Base-by-base conservation (phyloP, 2,113 vertebrate species). In the Chinchilla lanigera region DNA sequence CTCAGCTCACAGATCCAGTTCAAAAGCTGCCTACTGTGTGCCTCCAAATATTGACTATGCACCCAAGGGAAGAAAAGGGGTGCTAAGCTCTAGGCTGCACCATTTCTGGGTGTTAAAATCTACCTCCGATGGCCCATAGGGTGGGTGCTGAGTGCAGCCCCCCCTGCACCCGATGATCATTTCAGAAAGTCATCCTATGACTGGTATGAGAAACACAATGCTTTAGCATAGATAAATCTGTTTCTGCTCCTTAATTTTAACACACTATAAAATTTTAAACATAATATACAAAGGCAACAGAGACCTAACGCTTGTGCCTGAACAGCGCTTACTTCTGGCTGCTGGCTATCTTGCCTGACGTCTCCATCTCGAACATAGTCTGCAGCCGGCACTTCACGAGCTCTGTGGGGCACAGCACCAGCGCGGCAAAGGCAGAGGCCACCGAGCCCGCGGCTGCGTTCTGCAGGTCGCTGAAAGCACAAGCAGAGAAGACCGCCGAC, bases 351-450 rank as follows among this genome's bases (percentile, higher is more conserved):
- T 99, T 99, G 44, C 99, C 99, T 0, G 99, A 99, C 0, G 98
- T 28, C 96, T 99, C 98, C 99, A 99, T 99, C 94, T 99, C 99
- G 1, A 99, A 99, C 99, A 99, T 99, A 95, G 99, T 98, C 98
- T 99, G 99, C 56, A 99, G 99, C 7, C 99, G 99, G 98, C 99
- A 99, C 98, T 99, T 99, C 86, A 99, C 99, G 1, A 99, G 99
- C 97, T 99, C 99, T 0, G 99, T 99, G 82, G 99, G 99, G 86
- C 99, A 99, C 11, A 99, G 99, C 11, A 99, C 99, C 24, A 99
- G 97, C 0, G 99, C 99, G 13, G 99, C 99, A 95, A 99, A 99
- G 92, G 99, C 98, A 19, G 99, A 99, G 1, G 99, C 99, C 0
- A 99, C 99, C 19, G 99, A 99, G 16, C 99, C 99, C 0, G 99